Conservation (phyloP, 2,888 invertebrate species). For the Chesias legatella region DNA sequence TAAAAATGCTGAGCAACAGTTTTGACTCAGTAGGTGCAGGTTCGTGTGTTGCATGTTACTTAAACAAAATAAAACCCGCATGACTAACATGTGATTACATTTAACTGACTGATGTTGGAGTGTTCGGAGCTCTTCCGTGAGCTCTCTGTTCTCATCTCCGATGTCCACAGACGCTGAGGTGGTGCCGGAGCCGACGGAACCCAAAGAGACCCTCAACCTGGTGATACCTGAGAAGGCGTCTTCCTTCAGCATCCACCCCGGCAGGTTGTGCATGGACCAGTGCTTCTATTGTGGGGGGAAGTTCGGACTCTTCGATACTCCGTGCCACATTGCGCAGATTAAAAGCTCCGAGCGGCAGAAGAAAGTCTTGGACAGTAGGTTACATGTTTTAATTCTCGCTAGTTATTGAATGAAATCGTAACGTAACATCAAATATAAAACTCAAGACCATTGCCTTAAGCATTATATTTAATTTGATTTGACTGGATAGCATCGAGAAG, state of each 20-base stretch:
- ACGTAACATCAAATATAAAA: no score
- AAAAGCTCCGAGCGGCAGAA: constrained; percentile 90
- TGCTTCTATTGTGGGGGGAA: constrained; percentile 94
- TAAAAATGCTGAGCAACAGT: no score
- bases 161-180: constrained; percentile 51
- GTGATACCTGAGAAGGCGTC: constrained; percentile 94
- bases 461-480: no score
- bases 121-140: constrained; percentile 2
- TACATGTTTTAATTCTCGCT: no score
- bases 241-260: constrained; percentile 92
- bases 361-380: constrained; percentile 88
- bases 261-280: constrained; percentile 89
- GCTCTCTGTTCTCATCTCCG: constrained; percentile 3
- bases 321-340: constrained; percentile 92
- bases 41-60: no score
- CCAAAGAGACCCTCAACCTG: constrained; percentile 81
- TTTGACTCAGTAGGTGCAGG: no score
- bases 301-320: constrained; percentile 92
- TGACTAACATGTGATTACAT: neutral
- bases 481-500: no score
- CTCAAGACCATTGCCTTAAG: no score
- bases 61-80: neutral
- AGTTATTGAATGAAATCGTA: no score
- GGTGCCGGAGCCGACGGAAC: constrained; percentile 59
- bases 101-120: no score